phyloP scores from a whole-genome alignment of 2,797 vertebrate species.

The Darevskia mixta region DNA sequence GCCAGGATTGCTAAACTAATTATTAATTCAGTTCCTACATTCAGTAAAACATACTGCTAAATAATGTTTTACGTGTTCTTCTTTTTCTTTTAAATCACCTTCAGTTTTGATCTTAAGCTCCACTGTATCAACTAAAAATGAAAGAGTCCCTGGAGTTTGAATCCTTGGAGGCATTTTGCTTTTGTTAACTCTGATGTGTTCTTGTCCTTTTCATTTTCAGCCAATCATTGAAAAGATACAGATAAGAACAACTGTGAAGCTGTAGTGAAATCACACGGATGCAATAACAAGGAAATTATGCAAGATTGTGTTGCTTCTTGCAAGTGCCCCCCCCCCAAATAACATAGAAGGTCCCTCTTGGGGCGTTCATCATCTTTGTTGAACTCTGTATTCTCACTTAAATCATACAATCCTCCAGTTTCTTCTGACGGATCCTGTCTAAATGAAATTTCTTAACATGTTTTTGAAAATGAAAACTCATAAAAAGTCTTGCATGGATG shows the following conservation, averaged over 20 bases:
- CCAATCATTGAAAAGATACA: not conserved
- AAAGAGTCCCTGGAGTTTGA: not conserved
- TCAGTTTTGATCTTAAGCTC: not conserved
- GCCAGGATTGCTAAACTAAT: not conserved
- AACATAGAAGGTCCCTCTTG: not conserved
- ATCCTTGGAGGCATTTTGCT: not conserved
- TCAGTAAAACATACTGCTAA: not conserved
- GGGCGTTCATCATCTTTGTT: no score
- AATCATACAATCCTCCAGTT: not conserved
- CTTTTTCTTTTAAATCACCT: not conserved
- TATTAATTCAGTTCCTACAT: not conserved
- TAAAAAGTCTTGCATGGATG: not conserved
- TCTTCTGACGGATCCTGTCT: not conserved
- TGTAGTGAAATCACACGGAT: accelerated
- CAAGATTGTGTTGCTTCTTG: not conserved
- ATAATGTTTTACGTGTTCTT: not conserved
- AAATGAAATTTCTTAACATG: not conserved
- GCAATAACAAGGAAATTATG: accelerated
- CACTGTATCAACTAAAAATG: not conserved
- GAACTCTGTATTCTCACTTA: no score
- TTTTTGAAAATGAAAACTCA: not conserved
- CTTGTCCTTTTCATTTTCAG: conserved; percentile 18
- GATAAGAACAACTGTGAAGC: not conserved
- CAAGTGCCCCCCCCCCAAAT: not conserved
- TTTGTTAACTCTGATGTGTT: not conserved